phyloP scores from a whole-genome alignment of 35 echinoderm and acorn worm genomes.

The Apostichopus californicus region DNA sequence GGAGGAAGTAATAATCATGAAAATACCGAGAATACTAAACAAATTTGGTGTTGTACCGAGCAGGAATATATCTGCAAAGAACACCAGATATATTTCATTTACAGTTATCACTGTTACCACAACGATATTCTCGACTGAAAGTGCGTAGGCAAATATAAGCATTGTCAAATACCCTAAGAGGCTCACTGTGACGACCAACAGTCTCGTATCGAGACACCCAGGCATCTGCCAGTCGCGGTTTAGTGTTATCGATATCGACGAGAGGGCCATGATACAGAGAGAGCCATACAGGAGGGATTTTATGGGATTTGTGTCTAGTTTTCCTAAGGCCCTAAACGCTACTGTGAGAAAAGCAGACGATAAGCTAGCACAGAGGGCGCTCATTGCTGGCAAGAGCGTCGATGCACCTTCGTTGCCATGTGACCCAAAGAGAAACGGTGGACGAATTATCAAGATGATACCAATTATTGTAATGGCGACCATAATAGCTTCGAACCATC shows the following conservation, averaged over 20 bases:
- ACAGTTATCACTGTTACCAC: not conserved
- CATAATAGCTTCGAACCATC: constrained; percentile 5
- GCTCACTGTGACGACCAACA: not conserved
- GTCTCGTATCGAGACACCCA: not conserved
- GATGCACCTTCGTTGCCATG: not conserved
- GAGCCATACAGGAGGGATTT: not conserved
- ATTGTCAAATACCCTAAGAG: not conserved
- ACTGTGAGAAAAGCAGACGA: not conserved
- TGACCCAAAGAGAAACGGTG: constrained; percentile 14
- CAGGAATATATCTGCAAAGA: not conserved
- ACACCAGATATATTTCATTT: constrained; percentile 1
- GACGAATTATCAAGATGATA: not conserved
- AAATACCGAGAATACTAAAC: constrained; percentile 7
- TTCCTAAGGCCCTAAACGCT: not conserved
- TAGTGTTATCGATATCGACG: not conserved
- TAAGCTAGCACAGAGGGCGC: not conserved
- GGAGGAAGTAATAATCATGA: constrained; percentile 5
- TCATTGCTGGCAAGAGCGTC: not conserved
- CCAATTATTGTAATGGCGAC: constrained; percentile 1
- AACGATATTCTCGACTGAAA: not conserved
- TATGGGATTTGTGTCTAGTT: not conserved
- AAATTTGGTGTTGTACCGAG: not conserved
- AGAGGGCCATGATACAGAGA: not conserved
- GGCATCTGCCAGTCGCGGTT: not conserved
- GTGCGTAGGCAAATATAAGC: not conserved